A percentile compares a stretch with the other conserved stretches of the same genome.
phyloP scores from a whole-genome alignment of 2,797 vertebrate species.

The Chiropotes sagulatus region DNA sequence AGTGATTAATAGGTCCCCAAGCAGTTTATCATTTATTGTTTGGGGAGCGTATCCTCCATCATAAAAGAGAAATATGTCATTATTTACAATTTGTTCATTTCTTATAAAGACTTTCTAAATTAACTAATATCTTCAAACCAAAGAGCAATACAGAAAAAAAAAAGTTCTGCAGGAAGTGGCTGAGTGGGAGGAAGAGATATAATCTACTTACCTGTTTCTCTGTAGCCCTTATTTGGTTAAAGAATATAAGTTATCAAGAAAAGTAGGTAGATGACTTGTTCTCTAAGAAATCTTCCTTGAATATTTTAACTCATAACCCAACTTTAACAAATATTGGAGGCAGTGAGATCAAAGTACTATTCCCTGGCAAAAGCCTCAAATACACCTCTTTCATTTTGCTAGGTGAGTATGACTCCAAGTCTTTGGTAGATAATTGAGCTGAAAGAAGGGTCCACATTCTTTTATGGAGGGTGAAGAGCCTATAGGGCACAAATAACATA shows the following conservation, averaged over 20 bases:
- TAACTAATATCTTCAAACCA: conserved; percentile 14
- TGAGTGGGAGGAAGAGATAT: neutral
- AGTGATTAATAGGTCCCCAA: neutral
- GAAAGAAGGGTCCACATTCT: neutral
- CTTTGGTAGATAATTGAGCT: neutral
- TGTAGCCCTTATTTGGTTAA: neutral
- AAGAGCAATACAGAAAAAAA: neutral
- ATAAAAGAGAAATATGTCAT: neutral
- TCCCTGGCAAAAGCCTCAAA: neutral
- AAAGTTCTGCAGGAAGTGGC: neutral
- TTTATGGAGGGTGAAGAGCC: neutral
- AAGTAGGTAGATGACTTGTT: neutral
- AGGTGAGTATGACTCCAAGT: neutral
- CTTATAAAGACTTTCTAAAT: neutral
- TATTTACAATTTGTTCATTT: neutral
- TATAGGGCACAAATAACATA: neutral
- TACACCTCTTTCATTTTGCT: neutral
- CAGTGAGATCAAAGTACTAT: neutral
- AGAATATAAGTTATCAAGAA: neutral
- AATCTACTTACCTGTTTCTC: neutral
- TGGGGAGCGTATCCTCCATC: neutral
- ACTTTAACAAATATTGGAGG: neutral
- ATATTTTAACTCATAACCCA: neutral
- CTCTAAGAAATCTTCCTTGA: neutral
- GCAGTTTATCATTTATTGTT: neutral